Conservation (phyloP, 2,113 vertebrate genomes). For the Thamnaconus septentrionalis region DNA sequence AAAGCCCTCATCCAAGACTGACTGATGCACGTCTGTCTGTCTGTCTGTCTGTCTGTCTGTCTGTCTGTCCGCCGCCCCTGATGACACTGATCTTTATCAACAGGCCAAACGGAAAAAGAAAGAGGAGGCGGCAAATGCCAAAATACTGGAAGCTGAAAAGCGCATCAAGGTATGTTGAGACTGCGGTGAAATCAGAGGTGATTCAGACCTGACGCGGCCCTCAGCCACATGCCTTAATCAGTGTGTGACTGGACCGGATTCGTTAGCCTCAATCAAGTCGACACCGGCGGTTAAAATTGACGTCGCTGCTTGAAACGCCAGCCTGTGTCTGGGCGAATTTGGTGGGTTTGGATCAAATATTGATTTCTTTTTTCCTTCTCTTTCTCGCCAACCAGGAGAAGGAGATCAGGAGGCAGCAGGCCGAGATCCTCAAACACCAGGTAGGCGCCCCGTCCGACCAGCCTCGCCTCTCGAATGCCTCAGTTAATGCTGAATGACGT, state of each 20-base stretch:
- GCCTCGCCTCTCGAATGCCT: constrained; percentile 29
- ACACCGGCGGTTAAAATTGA: constrained; percentile 22
- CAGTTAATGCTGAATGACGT: constrained; percentile 48
- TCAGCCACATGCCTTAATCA: no score
- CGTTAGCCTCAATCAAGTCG: constrained; percentile 10
- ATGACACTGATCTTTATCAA: constrained; percentile 84
- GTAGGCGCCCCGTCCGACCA: constrained; percentile 74
- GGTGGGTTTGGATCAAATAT: constrained; percentile 16
- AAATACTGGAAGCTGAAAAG: constrained; percentile 98
- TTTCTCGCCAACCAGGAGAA: constrained; percentile 88
- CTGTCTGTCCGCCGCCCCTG: constrained; percentile 52
- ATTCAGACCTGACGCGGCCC: no score
- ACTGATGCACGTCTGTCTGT: constrained; percentile 53
- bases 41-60: constrained; percentile 61
- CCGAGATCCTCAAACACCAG: constrained; percentile 98
- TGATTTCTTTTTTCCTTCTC: constrained; percentile 52
- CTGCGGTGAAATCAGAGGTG: background rate
- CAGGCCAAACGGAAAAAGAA: constrained; percentile 99
- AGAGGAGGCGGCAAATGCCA: constrained; percentile 97
- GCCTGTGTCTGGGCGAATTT: constrained; percentile 35
- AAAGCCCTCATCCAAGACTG: constrained; percentile 49
- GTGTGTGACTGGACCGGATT: no score
- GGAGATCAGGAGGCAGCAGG: constrained; percentile 95
- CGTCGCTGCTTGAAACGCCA: constrained; percentile 26
- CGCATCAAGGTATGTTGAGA: constrained; percentile 94